Evolutionary conservation across 2,797 vertebrate species (phyloP).

Genomic region (Helicolenus hilgendorfi): DNA sequence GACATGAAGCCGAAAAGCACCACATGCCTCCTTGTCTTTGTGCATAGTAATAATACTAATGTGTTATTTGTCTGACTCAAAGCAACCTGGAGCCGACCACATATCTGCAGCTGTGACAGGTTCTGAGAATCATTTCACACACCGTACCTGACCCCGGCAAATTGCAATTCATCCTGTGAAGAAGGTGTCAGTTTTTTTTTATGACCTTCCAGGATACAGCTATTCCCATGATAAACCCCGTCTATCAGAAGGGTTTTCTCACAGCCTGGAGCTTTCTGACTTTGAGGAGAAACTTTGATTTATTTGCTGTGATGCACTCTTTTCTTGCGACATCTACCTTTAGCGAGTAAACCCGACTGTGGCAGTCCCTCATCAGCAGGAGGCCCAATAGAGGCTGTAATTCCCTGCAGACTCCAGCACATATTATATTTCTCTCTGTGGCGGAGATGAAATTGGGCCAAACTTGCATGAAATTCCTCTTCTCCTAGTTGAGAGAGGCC

Average conservation of each 20-base stretch:
- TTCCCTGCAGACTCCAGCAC: conserved; percentile 63
- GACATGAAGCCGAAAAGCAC: conserved; percentile 12
- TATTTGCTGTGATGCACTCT: conserved; percentile 68
- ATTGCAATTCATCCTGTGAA: conserved; percentile 74
- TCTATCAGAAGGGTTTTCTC: conserved; percentile 71
- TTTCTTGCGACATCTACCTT: conserved; percentile 64
- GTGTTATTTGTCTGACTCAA: conserved; percentile 31
- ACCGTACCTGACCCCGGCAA: conserved; percentile 62
- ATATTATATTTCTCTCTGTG: conserved; percentile 59
- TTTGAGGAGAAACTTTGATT: conserved; percentile 70
- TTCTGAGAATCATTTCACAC: conserved; percentile 41
- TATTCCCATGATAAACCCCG: conserved; percentile 77
- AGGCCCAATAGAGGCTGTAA: conserved; percentile 51
- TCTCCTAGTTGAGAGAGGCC: conserved; percentile 22
- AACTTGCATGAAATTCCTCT: conserved; percentile 49
- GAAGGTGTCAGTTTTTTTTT: conserved; percentile 68
- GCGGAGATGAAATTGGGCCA: conserved; percentile 69
- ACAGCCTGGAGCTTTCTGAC: conserved; percentile 54
- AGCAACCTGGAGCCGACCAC: conserved; percentile 13
- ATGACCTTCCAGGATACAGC: conserved; percentile 77
- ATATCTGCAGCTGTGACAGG: neutral
- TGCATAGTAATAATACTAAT: conserved; percentile 2
- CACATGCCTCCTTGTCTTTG: conserved; percentile 1
- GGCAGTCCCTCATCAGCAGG: conserved; percentile 63
- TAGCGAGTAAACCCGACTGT: conserved; percentile 53